phyloP scores from a whole-genome alignment of 1,140 invertebrate genomes.

The Eueides isabella region DNA sequence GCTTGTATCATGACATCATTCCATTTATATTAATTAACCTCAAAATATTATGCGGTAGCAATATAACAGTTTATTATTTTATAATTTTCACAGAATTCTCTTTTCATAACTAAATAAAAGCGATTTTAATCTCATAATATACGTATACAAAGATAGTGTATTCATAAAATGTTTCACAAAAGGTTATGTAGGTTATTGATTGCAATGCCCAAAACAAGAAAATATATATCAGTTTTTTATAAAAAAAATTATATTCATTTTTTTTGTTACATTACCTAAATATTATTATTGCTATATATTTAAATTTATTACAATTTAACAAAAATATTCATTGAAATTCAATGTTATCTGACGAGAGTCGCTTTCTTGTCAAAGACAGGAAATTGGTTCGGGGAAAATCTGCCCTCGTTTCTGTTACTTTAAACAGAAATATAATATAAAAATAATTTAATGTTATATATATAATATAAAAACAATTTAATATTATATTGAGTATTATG shows the following conservation, averaged over 20 bases:
- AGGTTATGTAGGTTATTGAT: background rate
- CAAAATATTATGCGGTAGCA: background rate
- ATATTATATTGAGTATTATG: too few species aligned
- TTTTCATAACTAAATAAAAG: background rate
- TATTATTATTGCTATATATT: too few species aligned
- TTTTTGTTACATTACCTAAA: too few species aligned
- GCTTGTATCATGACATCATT: conserved; percentile 1
- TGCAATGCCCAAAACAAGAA: background rate
- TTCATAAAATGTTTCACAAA: background rate
- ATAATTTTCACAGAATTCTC: background rate
- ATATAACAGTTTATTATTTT: background rate
- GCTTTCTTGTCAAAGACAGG: background rate
- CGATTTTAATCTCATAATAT: background rate
- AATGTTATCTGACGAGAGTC: background rate
- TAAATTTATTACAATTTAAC: too few species aligned
- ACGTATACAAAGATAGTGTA: background rate
- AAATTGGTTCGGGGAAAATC: background rate
- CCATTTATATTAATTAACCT: conserved; percentile 11
- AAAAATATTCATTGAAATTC: background rate
- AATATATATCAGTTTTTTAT: too few species aligned
- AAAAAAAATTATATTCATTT: too few species aligned
- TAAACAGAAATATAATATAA: background rate
- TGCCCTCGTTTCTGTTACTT: background rate
- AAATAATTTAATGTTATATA: background rate
- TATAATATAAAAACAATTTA: background rate